These are phyloP conservation scores for Pentamera pediparva DNA, from an alignment of 53 echinoderm and acorn worm species.

Conservation along the genomic window DNA sequence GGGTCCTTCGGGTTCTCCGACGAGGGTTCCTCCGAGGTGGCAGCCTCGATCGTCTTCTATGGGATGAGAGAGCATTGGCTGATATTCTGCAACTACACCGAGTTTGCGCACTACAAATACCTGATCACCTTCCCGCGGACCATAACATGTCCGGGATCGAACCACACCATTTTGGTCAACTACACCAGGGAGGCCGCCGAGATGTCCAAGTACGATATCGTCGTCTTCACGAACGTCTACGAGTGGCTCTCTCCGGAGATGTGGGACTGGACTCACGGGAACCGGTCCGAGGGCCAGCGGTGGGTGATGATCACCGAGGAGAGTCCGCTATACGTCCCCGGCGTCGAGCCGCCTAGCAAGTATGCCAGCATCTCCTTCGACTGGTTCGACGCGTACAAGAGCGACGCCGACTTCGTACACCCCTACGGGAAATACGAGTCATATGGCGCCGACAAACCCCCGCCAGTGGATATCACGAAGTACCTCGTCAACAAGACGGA, in stretches of 20 bases:
- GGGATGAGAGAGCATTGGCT: conserved; percentile 29
- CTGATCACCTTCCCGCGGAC: conserved; percentile 12
- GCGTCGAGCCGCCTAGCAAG: conserved; percentile 5
- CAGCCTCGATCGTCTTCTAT: neutral
- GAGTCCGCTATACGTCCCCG: conserved; percentile 20
- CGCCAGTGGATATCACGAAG: neutral
- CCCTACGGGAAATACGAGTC: conserved; percentile 12
- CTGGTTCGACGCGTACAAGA: conserved; percentile 26
- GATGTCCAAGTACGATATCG: conserved; percentile 7
- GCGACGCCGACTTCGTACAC: conserved; percentile 20
- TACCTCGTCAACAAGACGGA: conserved; percentile 5
- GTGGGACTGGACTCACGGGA: conserved; percentile 29
- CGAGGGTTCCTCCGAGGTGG: neutral
- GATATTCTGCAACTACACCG: conserved; percentile 19
- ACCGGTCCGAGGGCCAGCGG: conserved; percentile 4
- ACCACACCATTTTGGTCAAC: neutral
- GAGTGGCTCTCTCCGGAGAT: conserved; percentile 16
- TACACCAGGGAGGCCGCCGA: neutral
- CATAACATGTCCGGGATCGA: neutral
- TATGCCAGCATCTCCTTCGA: conserved; percentile 3
- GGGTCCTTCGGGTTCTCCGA: neutral
- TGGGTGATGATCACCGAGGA: conserved; percentile 29
- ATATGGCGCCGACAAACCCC: neutral
- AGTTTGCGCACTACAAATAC: conserved; percentile 21
- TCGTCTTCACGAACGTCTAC: conserved; percentile 12